Evolutionary conservation across 2,888 invertebrate genomes (phyloP).

Genomic region (Drosophila mercatorum): DNA sequence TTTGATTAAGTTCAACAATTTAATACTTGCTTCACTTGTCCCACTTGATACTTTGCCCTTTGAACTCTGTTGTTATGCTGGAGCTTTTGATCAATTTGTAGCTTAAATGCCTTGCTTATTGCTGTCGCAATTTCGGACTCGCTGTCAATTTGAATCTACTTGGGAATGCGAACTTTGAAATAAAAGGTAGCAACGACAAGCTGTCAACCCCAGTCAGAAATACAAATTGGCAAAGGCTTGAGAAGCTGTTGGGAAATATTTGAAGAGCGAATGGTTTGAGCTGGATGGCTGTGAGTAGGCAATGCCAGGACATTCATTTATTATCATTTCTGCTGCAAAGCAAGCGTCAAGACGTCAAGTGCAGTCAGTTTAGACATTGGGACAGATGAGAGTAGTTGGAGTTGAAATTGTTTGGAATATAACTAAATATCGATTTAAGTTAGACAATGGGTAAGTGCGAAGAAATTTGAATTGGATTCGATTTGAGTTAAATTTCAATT

Average conservation of each 20-base stretch:
- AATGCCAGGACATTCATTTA: neutral
- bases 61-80: neutral
- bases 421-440: constrained; percentile 24
- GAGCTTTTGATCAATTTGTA: neutral
- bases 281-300: neutral
- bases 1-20: too few relatives aligned
- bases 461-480: neutral
- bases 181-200: neutral
- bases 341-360: constrained; percentile 8
- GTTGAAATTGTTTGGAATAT: constrained; percentile 10
- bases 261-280: neutral
- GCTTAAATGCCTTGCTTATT: neutral
- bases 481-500: neutral
- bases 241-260: constrained; percentile 1
- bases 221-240: constrained; percentile 21
- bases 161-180: neutral
- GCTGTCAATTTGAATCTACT: neutral
- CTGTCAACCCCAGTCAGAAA: constrained; percentile 15
- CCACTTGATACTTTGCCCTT: neutral
- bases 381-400: constrained; percentile 23
- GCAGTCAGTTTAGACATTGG: neutral
- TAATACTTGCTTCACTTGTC: neutral
- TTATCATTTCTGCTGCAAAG: neutral
- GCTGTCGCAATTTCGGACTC: constrained; percentile 1
- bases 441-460: constrained; percentile 38